Conservation (phyloP, 2,888 invertebrate genomes). For the Drosophila vallismaia region DNA sequence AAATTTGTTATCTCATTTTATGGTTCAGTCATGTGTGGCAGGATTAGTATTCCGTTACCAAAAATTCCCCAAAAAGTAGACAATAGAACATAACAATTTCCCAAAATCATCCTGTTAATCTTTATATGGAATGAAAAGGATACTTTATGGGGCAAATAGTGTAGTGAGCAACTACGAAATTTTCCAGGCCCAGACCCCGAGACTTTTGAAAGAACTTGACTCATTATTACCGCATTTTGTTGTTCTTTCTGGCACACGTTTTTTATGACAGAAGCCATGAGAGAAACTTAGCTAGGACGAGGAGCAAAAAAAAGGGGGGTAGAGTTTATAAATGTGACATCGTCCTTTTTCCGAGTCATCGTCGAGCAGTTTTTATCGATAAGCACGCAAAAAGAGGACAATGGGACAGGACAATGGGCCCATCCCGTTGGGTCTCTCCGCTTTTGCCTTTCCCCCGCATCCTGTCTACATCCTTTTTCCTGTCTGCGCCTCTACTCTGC, state of each 20-base stretch:
- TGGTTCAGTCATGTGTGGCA: too few species aligned
- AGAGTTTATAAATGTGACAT: conserved; percentile 57
- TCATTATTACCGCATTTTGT: conserved; percentile 52
- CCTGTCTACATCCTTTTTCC: conserved; percentile 75
- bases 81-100: conserved; percentile 3
- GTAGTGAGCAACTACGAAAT: not conserved
- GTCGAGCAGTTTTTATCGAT: conserved; percentile 56
- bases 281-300: conserved; percentile 50
- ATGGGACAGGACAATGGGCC: conserved; percentile 70
- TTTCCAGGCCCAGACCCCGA: conserved; percentile 19
- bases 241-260: conserved; percentile 42
- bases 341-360: conserved; percentile 30
- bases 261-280: conserved; percentile 67
- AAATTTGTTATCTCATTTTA: too few species aligned
- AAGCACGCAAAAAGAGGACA: conserved; percentile 62
- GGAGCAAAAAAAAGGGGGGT: conserved; percentile 41
- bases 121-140: not conserved
- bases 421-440: conserved; percentile 45
- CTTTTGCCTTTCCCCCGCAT: conserved; percentile 9
- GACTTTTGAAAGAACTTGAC: conserved; percentile 42
- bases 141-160: conserved; percentile 7
- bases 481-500: conserved; percentile 57
- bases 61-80: conserved; percentile 24
- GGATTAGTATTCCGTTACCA: not conserved
- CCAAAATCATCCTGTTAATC: not conserved